Conservation (phyloP, 2,888 invertebrate genomes). For the Chrysotoxum bicinctum region DNA sequence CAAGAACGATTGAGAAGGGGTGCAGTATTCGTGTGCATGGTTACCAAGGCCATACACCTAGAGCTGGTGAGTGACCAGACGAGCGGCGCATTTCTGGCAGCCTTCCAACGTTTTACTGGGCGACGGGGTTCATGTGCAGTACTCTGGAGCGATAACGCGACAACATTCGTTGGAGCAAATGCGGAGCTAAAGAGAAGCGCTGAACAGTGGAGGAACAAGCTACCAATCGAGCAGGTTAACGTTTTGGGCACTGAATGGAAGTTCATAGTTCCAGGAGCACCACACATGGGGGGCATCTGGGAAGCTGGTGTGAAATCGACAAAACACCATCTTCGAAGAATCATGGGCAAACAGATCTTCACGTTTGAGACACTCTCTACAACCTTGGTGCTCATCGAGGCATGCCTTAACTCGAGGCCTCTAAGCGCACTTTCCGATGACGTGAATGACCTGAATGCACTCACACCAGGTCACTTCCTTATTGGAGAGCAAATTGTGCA, state of each 20-base stretch:
- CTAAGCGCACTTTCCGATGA: constrained; percentile 11
- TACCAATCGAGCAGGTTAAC: not conserved
- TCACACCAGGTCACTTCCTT: not conserved
- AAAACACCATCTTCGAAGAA: constrained; percentile 22
- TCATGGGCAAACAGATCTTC: constrained; percentile 22
- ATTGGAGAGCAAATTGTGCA: constrained; percentile 1
- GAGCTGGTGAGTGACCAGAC: constrained; percentile 17
- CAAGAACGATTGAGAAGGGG: constrained; percentile 7
- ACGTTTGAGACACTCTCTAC: constrained; percentile 30
- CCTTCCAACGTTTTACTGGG: constrained; percentile 8
- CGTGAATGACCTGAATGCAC: not conserved
- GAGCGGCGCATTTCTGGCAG: not conserved
- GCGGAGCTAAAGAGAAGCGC: not conserved
- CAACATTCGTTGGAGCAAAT: constrained; percentile 9
- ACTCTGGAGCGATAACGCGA: constrained; percentile 25
- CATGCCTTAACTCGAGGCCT: constrained; percentile 19
- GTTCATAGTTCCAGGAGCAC: constrained; percentile 15
- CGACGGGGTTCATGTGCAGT: constrained; percentile 8
- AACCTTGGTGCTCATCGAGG: constrained; percentile 24
- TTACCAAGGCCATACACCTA: constrained; percentile 17
- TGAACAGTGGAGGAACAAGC: not conserved
- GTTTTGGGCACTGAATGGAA: not conserved
- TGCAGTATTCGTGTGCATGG: constrained; percentile 30
- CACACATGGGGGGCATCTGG: constrained; percentile 20
- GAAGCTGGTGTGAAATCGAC: constrained; percentile 22